Evolutionary conservation across 2,113 vertebrate species (phyloP).

Genomic region (Chinchilla lanigera): DNA sequence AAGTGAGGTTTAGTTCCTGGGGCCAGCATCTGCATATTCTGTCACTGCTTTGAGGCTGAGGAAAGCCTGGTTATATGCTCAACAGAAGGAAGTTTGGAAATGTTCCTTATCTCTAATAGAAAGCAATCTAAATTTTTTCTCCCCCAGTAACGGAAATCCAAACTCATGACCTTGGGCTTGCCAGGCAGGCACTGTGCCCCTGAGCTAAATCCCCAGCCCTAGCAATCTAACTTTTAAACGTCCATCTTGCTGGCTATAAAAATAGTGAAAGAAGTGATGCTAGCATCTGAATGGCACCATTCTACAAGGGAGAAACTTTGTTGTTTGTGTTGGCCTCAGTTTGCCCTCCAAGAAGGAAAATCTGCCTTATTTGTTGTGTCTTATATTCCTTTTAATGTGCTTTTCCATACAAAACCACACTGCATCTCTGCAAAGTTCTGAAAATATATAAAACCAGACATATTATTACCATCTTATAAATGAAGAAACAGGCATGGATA

Average conservation of each 20-base stretch:
- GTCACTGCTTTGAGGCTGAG: not conserved
- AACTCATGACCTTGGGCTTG: too few species aligned
- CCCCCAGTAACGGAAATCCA: too few species aligned
- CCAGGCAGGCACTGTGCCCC: too few species aligned
- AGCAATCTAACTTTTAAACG: not conserved
- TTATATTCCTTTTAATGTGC: not conserved
- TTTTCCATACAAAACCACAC: slow-evolving; percentile 4
- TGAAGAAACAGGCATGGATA: slow-evolving; percentile 19
- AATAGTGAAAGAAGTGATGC: slow-evolving; percentile 8
- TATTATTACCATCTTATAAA: not conserved
- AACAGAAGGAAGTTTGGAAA: not conserved
- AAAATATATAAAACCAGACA: slow-evolving; percentile 3
- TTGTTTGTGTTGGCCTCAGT: not conserved
- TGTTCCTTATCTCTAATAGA: not conserved
- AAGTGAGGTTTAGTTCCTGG: not conserved
- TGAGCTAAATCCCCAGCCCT: too few species aligned
- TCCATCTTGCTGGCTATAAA: not conserved
- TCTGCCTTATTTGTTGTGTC: not conserved
- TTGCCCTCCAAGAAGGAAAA: slow-evolving; percentile 35
- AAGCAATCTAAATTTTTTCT: too few species aligned
- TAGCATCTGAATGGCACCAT: not conserved
- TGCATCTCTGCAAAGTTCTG: slow-evolving; percentile 5
- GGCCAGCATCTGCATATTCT: not conserved
- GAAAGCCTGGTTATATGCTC: not conserved
- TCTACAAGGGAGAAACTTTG: not conserved